Base-by-base conservation (phyloP, 1,140 invertebrate genomes). In the Drosophila azteca region DNA sequence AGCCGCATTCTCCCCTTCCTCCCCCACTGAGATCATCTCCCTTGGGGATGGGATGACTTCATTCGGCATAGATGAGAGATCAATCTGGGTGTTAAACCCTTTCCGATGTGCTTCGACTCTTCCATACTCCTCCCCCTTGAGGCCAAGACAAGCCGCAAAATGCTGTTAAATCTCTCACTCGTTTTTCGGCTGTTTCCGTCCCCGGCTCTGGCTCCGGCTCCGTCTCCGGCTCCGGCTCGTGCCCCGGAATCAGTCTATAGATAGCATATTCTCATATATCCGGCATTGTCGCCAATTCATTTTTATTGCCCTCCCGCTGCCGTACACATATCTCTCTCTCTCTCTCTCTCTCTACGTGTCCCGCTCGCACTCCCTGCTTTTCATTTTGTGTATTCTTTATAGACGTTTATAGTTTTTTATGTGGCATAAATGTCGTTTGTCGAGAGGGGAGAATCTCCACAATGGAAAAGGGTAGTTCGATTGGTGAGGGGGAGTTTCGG, bases 211-310 rank as follows among this genome's bases (percentile, higher is more conserved):
- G 24, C 17, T 20, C 17, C 17, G 17, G 17, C 17, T 20, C 17
- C 17, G 17, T 20, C 17, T 20, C 26, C 26, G 3, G 8, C 50
- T 52, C 26, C 26, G 3, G 8, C 50, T 52, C 24, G 22, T 31
- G 35, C 4, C 35, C 35, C 35, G 13, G 49, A 17, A 11, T 39
- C 15, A 64, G 44, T 20, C 57, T 52, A 75, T 60, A 73, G 74
- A 75, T 75, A 85, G 80, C 82, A 85, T 85, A 85, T 85, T 87
- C 80, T 87, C 82, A 82, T 82, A 85, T 82, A 82, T 85, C 82
- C 82, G 82, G 83, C 72, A 61, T 80, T 88, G 74, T 76, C 82
- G 74, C 78, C 82, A 85, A 85, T 85, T 87, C 82, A 55, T 54
- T 85, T 85, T 85, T 85, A 85, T 85, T 82, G 82, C 82, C 57